phyloP scores from a whole-genome alignment of 1,140 invertebrate genomes.

The Papilio xuthus region DNA sequence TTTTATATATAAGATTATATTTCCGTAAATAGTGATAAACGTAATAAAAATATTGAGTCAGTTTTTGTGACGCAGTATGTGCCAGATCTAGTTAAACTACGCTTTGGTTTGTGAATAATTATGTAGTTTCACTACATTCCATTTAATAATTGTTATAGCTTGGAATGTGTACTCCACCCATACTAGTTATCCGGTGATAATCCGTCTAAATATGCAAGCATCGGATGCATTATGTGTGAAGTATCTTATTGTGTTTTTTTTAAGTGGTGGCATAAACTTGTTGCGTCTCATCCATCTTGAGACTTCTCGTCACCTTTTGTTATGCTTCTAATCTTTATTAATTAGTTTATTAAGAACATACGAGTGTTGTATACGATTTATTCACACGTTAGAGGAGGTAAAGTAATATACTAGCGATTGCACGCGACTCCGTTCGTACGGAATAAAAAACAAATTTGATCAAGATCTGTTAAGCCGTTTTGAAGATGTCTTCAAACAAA shows the following conservation, averaged over 20 bases:
- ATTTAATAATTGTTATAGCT: conserved; percentile 63
- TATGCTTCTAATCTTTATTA: background rate
- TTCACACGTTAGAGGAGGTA: background rate
- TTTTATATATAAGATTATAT: background rate
- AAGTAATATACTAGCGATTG: no score
- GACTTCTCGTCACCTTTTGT: background rate
- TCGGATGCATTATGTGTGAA: background rate
- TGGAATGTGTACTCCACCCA: conserved; percentile 61
- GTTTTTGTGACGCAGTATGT: conserved; percentile 44
- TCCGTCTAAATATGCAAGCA: conserved; percentile 42
- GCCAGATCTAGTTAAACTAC: conserved; percentile 58
- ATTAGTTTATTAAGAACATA: background rate
- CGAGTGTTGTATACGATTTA: background rate
- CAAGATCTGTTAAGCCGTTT: no score
- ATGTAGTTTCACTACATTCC: conserved; percentile 75
- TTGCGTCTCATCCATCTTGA: background rate
- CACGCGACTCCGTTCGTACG: no score
- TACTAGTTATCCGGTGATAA: conserved; percentile 52
- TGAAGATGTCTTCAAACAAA: no score
- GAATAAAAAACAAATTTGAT: no score
- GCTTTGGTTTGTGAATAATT: conserved; percentile 62
- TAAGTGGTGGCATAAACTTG: background rate
- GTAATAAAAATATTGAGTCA: conserved; percentile 24
- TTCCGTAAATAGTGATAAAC: background rate
- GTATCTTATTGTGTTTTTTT: background rate